Conservation (phyloP, 1,140 invertebrate species). For the Eupristina koningsbergeri region DNA sequence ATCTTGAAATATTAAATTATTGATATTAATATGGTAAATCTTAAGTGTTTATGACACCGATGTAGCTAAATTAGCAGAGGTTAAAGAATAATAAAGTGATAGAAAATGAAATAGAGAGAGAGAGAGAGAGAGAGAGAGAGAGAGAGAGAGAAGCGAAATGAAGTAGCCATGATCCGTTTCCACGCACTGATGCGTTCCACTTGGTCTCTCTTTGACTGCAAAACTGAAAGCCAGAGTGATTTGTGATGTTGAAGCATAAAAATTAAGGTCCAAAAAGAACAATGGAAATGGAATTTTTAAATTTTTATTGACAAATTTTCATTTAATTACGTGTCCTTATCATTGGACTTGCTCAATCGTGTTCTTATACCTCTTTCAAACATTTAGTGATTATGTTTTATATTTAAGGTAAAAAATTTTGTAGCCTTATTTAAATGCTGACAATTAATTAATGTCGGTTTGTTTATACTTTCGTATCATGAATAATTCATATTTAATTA, state of each 20-base stretch:
- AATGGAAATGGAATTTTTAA: not conserved
- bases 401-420: too few relatives aligned
- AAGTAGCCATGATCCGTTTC: slow-evolving; percentile 71
- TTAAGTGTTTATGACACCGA: not conserved
- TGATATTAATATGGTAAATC: not conserved
- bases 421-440: too few relatives aligned
- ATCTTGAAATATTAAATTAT: not conserved
- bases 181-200: slow-evolving; percentile 64
- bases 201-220: slow-evolving; percentile 5
- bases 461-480: not conserved
- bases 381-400: not conserved
- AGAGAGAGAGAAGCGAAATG: not conserved
- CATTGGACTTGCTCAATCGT: not conserved
- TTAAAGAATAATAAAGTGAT: not conserved
- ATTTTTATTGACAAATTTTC: not conserved
- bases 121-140: slow-evolving; percentile 14
- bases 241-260: not conserved
- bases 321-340: not conserved
- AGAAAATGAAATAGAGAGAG: not conserved
- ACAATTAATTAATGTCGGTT: too few relatives aligned
- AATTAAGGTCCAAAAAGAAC: not conserved
- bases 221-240: not conserved
- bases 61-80: not conserved
- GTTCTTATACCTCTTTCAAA: not conserved
- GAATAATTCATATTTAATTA: not conserved